A percentile compares a stretch with the other conserved stretches of the same genome.
Conservation (phyloP, 1,140 invertebrate species). For the Penaeus vannamei region DNA sequence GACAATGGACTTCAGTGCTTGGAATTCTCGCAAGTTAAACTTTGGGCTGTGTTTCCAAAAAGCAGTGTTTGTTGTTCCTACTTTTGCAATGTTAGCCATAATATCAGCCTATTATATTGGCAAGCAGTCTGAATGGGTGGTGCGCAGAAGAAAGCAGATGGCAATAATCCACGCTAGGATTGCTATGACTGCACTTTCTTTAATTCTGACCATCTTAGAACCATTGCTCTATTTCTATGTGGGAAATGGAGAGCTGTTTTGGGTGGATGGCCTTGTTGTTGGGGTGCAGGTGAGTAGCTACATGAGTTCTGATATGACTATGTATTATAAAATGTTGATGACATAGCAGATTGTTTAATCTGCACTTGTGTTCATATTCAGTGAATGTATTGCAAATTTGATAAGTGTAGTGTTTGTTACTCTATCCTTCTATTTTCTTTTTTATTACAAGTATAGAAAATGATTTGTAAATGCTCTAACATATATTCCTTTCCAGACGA, state of each 20-base stretch:
- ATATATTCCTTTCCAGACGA: conserved; percentile 5
- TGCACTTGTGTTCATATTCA: too few relatives aligned
- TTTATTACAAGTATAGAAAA: not conserved
- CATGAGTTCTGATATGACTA: too few relatives aligned
- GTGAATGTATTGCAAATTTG: too few relatives aligned
- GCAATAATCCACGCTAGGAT: conserved; percentile 78
- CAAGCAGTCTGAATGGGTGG: conserved; percentile 75
- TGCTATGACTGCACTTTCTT: conserved; percentile 76
- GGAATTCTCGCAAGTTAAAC: conserved; percentile 72
- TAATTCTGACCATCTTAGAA: conserved; percentile 78
- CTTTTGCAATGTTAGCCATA: conserved; percentile 77
- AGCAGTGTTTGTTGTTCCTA: conserved; percentile 78
- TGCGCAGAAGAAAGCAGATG: conserved; percentile 76
- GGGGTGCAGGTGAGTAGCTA: conserved; percentile 46
- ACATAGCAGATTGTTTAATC: too few relatives aligned
- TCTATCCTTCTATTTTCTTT: not conserved
- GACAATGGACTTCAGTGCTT: conserved; percentile 51
- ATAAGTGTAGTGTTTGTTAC: not conserved
- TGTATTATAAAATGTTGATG: too few relatives aligned
- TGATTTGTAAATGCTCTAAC: not conserved
- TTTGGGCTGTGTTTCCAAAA: conserved; percentile 87
- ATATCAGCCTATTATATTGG: conserved; percentile 85
- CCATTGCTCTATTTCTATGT: conserved; percentile 73
- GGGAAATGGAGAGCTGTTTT: conserved; percentile 70
- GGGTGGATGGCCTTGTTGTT: conserved; percentile 80